Base-by-base conservation (phyloP, 1,140 invertebrate genomes). In the Tetramorium alpestre region DNA sequence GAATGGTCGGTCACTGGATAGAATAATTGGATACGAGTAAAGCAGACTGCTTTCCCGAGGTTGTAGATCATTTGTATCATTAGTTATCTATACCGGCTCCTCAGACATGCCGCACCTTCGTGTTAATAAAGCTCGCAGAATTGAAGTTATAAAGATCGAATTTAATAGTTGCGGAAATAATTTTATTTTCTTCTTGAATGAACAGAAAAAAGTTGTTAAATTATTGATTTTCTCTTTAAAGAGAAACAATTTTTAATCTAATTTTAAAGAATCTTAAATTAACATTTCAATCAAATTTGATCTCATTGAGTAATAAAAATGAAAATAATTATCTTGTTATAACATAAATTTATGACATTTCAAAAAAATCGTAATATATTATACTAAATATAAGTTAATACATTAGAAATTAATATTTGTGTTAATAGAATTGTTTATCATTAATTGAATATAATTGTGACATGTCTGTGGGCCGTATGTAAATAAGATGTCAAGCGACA, bases 1-100 rank as follows among this genome's bases (percentile, higher is more conserved):
- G 33, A 89, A 25, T 67, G 47, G 44, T 85, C 67, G 11, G 67
- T 58, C 18, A 41, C 22, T 2, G 54, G 54, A 51, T 51, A 38
- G 51, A 78, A 28, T n/a, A 41, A 49, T 77, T 22, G 56, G 49
- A 62, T 54, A 62, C 76, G 87, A 65, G 49, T 69, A 73, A 72
- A 54, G 51, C 72, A 38, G 67, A 82, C 41, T 60, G 56, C 54
- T 73, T 60, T n/a, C 25, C 54, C 3, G 28, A 84, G 80, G 54
- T 73, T 60, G 80, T 84, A 84, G 22, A 18, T 38, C 25, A 47
- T 58, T 60, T 18, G 38, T 75, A 84, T 73, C 25, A 25, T 84
- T 81, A 84, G 41, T 10, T 58, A 18, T 38, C 22, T 13, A 22
- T 22, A 18, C 25, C 11, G 25, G 25, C 22, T 62, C 41, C 25